phyloP scores from a whole-genome alignment of 1,140 invertebrate species.

The Papilio helenus region DNA sequence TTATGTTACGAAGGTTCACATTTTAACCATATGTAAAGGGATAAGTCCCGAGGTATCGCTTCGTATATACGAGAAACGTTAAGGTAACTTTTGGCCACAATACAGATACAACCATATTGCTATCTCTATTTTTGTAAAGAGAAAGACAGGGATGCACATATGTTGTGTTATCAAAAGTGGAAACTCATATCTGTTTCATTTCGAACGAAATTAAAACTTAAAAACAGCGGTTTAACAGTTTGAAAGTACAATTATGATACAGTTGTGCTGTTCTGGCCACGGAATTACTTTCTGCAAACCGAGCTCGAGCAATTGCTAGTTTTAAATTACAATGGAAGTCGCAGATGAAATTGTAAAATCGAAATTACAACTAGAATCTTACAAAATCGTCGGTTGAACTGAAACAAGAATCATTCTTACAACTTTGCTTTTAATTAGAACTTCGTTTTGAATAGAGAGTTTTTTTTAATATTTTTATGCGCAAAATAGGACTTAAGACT shows the following conservation, averaged over 20 bases:
- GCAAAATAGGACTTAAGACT: too few relatives aligned
- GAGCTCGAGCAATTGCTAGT: background rate
- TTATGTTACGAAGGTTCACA: too few relatives aligned
- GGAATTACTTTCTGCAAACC: background rate
- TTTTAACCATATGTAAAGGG: too few relatives aligned
- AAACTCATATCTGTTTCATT: background rate
- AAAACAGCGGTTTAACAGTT: constrained; percentile 4
- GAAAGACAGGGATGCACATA: too few relatives aligned
- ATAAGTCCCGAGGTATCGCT: too few relatives aligned
- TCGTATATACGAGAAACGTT: too few relatives aligned
- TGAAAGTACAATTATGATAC: background rate
- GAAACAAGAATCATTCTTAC: background rate
- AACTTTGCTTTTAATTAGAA: background rate
- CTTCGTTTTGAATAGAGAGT: too few relatives aligned
- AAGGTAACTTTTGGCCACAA: too few relatives aligned
- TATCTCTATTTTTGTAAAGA: too few relatives aligned
- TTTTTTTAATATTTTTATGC: too few relatives aligned
- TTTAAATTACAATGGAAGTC: constrained; percentile 11
- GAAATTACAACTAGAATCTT: background rate
- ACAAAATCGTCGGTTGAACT: background rate
- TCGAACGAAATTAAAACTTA: background rate
- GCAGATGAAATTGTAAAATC: constrained; percentile 8
- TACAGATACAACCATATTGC: too few relatives aligned
- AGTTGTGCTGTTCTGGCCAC: background rate
- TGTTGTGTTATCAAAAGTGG: background rate